Evolutionary conservation across 2,888 invertebrate genomes (phyloP).

Genomic region (Lasioglossum marginatum): DNA sequence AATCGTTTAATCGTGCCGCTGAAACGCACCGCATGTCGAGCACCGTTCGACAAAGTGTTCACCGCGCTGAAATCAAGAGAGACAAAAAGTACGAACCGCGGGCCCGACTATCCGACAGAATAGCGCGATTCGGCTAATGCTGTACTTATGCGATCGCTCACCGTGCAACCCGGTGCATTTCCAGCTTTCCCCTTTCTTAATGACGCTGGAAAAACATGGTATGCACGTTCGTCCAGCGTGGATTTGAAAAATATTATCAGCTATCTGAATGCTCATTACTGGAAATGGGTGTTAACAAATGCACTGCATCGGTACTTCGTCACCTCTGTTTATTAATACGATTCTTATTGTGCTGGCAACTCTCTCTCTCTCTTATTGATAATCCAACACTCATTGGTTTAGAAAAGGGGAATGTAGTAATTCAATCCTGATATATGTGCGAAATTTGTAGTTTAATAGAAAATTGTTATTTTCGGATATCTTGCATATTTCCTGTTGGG

Average conservation of each 20-base stretch:
- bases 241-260: not conserved
- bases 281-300: too few species aligned
- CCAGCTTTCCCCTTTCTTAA: not conserved
- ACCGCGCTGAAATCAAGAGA: slow-evolving; percentile 16
- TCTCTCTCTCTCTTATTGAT: too few species aligned
- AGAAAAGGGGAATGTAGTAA: not conserved
- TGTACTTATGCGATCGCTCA: not conserved
- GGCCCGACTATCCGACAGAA: not conserved
- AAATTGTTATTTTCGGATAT: not conserved
- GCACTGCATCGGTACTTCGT: too few species aligned
- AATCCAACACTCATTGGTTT: too few species aligned
- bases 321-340: too few species aligned
- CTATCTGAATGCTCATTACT: too few species aligned
- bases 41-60: slow-evolving; percentile 14
- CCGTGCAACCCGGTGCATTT: not conserved
- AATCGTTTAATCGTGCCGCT: slow-evolving; percentile 52
- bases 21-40: slow-evolving; percentile 25
- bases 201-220: not conserved
- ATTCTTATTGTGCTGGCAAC: too few species aligned
- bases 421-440: too few species aligned
- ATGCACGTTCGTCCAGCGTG: not conserved
- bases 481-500: not conserved
- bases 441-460: too few species aligned
- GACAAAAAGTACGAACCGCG: not conserved
- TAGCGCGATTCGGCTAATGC: not conserved